Percentiles rank a stretch among this genome's conserved stretches.
Conservation (phyloP, 2,888 invertebrate genomes). For the Epinotia brunnichana region DNA sequence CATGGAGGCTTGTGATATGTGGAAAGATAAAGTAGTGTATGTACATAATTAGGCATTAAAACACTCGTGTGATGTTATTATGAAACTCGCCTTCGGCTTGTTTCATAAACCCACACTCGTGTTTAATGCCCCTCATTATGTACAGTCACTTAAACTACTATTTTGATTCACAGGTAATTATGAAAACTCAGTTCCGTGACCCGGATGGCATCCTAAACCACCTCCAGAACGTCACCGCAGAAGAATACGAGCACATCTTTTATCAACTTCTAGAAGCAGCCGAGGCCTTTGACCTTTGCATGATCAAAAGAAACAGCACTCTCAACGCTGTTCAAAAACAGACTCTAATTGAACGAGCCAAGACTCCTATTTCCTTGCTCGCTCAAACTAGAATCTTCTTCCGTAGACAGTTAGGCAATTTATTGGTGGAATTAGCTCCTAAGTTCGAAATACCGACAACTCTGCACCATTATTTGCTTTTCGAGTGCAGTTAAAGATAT, state of each 20-base stretch:
- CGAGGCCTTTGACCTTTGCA: slow-evolving; percentile 90
- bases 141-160: too few relatives aligned
- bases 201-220: slow-evolving; percentile 92
- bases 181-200: slow-evolving; percentile 93
- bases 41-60: too few relatives aligned
- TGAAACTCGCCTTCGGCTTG: too few relatives aligned
- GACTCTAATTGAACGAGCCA: slow-evolving; percentile 85
- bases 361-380: slow-evolving; percentile 86
- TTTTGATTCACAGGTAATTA: slow-evolving; percentile 84
- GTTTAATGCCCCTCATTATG: too few relatives aligned
- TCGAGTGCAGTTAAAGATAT: slow-evolving; percentile 83
- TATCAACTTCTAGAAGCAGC: slow-evolving; percentile 88
- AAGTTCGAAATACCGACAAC: slow-evolving; percentile 86
- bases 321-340: slow-evolving; percentile 87
- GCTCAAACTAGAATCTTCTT: slow-evolving; percentile 86
- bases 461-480: slow-evolving; percentile 87
- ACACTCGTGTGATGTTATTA: too few relatives aligned
- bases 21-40: too few relatives aligned
- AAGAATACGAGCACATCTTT: slow-evolving; percentile 82
- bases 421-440: slow-evolving; percentile 81
- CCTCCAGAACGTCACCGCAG: slow-evolving; percentile 85
- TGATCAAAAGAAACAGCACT: slow-evolving; percentile 89
- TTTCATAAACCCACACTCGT: too few relatives aligned
- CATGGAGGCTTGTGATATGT: too few relatives aligned
- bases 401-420: slow-evolving; percentile 83